phyloP scores from a whole-genome alignment of 1,140 invertebrate genomes.

The Alviniconcha marisindica region DNA sequence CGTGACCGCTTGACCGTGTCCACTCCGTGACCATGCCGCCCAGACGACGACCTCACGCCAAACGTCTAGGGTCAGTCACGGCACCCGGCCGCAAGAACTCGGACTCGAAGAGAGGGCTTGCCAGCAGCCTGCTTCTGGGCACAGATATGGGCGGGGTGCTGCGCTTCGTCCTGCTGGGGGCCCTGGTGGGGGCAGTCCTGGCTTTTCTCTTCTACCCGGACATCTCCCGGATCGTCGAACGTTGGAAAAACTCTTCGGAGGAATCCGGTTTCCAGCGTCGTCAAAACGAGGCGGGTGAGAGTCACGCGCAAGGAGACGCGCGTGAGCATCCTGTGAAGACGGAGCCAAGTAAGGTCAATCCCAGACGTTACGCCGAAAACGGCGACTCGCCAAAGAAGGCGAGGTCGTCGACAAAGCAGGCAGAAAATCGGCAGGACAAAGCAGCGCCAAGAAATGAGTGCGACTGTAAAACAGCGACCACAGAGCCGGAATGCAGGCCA shows the following conservation, averaged over 20 bases:
- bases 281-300: not conserved
- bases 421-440: too few species aligned
- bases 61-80: not conserved
- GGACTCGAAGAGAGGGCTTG: not conserved
- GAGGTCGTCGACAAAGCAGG: too few species aligned
- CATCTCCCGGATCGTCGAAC: constrained; percentile 25
- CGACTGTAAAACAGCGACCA: not conserved
- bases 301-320: not conserved
- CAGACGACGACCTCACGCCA: not conserved
- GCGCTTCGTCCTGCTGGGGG: constrained; percentile 27
- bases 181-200: not conserved
- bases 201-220: constrained; percentile 47
- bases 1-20: too few species aligned
- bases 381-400: too few species aligned
- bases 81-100: not conserved
- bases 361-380: too few species aligned
- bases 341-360: not conserved
- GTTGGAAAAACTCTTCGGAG: not conserved
- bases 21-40: not conserved
- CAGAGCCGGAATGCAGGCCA: too few species aligned
- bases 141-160: not conserved
- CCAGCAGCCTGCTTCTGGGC: not conserved
- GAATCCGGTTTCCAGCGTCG: not conserved
- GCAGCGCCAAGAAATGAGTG: not conserved
- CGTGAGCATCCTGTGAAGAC: too few species aligned